Base-by-base conservation (phyloP, 1,140 invertebrate genomes). In the Rhagoletis pomonella region DNA sequence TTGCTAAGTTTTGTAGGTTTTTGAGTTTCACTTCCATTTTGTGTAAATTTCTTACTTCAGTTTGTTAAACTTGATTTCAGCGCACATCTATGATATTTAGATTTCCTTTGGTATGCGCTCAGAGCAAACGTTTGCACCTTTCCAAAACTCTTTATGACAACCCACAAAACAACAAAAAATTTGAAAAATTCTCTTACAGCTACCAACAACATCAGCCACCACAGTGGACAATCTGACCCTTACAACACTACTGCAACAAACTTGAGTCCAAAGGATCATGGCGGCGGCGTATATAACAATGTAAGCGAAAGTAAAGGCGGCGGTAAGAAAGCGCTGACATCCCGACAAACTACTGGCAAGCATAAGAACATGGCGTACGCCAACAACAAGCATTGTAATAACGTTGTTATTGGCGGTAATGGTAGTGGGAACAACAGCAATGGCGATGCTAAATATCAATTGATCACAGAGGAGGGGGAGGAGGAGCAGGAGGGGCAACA, bases 101-200 rank as follows among this genome's bases (percentile, higher is more conserved):
- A 29, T 29, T 29, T 29, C 29, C 29, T 29, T 29, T 29, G 29
- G 29, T 29, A 29, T 29, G 29, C 29, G 29, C 29, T 29, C 29
- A 29, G 29, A 29, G 29, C 29, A 29, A 29, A 29, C 29, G 29
- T 29, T 29, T 29, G 29, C 29, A 29, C 29, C 29, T 29, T 29
- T 29, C 29, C 29, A 29, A 59, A 59, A 6, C 12, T 59, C 1
- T 59, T 7, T 12, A 59, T 12, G 58, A 7, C 58, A 59, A 62
- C 4, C 17, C 60, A 62, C 60, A 62, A 62, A 17, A 17, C 42
- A 12, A 73, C 67, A 81, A 29, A 29, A 29, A 29, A 29, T 81
- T 81, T 81, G 47, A 81, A 81, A 81, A 19, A 81, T 10, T 81
- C n/a, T 81, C 29, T 81, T 81, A 29, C 50, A 81, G 73, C 73